Conservation (phyloP, 2,113 vertebrate species). For the Motacilla tschutschensis region DNA sequence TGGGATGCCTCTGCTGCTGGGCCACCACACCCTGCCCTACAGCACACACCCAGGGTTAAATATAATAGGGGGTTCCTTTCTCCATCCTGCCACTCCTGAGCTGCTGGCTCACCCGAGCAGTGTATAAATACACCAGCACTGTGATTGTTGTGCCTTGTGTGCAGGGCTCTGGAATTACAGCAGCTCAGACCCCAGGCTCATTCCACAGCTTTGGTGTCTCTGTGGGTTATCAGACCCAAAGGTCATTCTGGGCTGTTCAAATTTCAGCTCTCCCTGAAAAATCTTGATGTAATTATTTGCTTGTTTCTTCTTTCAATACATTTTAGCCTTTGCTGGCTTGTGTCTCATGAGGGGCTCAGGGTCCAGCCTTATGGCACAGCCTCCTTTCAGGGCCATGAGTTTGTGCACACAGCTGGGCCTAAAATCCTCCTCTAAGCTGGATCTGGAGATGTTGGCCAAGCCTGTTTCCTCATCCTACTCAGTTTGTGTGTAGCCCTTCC, state of each 20-base stretch:
- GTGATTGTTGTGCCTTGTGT: neutral
- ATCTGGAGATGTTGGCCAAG: neutral
- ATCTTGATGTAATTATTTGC: neutral
- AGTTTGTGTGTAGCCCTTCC: neutral
- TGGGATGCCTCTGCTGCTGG: neutral
- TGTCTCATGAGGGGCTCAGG: neutral
- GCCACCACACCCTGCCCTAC: conserved; percentile 29
- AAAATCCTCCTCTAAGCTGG: neutral
- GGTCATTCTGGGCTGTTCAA: neutral
- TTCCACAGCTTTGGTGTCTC: neutral
- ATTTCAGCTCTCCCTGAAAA: conserved; percentile 2
- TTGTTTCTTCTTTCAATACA: neutral
- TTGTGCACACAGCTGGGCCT: neutral
- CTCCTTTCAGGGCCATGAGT: neutral
- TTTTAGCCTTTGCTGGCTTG: neutral
- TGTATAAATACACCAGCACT: neutral
- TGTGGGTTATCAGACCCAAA: neutral
- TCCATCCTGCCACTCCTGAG: neutral
- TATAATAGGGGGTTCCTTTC: neutral
- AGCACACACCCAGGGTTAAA: conserved; percentile 36
- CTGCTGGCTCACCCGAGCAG: neutral
- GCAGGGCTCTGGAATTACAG: neutral
- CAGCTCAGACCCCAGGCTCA: neutral
- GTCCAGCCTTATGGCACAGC: neutral
- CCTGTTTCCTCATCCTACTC: neutral